Evolutionary conservation across 2,797 vertebrate species (phyloP), one percentile per base, ranked within the genome.

Genomic region (Halcyon leucocephala): DNA sequence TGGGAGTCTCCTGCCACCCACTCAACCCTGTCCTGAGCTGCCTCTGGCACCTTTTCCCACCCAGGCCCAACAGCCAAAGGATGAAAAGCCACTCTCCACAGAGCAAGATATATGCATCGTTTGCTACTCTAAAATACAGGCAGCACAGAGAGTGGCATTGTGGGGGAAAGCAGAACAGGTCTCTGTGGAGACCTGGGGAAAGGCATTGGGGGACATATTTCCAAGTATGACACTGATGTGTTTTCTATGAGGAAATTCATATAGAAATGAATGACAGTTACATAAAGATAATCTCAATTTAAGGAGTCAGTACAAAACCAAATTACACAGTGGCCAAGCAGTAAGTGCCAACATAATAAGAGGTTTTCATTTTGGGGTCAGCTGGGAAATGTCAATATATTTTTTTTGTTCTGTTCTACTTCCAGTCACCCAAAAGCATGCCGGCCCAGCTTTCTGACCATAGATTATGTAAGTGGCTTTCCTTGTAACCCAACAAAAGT

Each of bases 281-380:
- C 60, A 90, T 9, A 79, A 42, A 95, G 73, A 89, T 66, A 90
- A 91, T 90, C 87, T 48, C 73, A 44, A 35, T 66, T 82, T 79
- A 70, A 92, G 29, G 61, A 85, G 42, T 42, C 70, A 41, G 54
- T 49, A 91, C 80, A 93, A 94, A 88, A 88, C 55, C 87, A 86
- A 88, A 96, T 95, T 77, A 73, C 76, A 86, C 70, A 62, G 79
- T 15, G 41, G 58, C 46, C 7, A 1, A 58, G 66, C 57, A 66
- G 22, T 28, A 84, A 91, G 79, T 62, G 66, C 92, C 94, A 93
- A 1, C 3, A 3, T 73, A 86, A 88, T 66, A 79, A 66, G 85
- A 95, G 69, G 85, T 28, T 97, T 96, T 84, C 76, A 52, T 65
- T 86, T 79, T 72, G 67, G 76, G 70, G 51, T 90, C 62, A 86